Base-by-base conservation (phyloP, 2,797 vertebrate species). In the Oreortyx pictus region DNA sequence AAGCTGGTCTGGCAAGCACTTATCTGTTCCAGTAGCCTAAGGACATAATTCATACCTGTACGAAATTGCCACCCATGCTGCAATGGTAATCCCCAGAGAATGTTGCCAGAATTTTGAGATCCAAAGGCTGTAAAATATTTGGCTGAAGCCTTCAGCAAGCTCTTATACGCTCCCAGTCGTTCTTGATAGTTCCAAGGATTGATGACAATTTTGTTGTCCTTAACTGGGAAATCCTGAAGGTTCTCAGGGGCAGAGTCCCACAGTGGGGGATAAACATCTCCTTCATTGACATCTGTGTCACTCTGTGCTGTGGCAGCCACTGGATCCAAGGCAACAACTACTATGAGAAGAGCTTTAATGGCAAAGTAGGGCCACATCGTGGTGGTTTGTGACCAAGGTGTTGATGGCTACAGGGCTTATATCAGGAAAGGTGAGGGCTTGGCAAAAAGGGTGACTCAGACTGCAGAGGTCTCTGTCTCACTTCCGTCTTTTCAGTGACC, bases 51-150 rank as follows among this genome's bases (percentile, higher is more conserved):
- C 95, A 81, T 98, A 99, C 98, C 98, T 98, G 99, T 97, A 11
- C 1, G 91, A 13, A 96, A 97, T 85, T 99, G 98, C 99, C 99
- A 99, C 39, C 97, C 98, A 8, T 98, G 94, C 94, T 99, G 98
- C 91, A 99, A 7, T 6, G 98, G 94, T 67, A 99, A 96, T 17
- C 98, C 98, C 98, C 98, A 99, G 5, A 99, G 41, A 15, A 98
- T 88, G 92, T 97, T 98, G 31, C 97, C 97, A 15, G 92, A 96
- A 25, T 98, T 93, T 25, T 95, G 94, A 24, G 96, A 64, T 79
- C 97, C 98, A 96, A 98, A 98, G 77, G 84, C 92, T 29, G 62
- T 76, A 97, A 99, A 98, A 85, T 96, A 98, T 5, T 94, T 94
- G 47, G 97, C 95, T 33, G 99, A 98, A 49, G 95, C 66, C 4